Evolutionary conservation across 2,113 vertebrate genomes (phyloP).

Genomic region (Oreocharis arfaki): DNA sequence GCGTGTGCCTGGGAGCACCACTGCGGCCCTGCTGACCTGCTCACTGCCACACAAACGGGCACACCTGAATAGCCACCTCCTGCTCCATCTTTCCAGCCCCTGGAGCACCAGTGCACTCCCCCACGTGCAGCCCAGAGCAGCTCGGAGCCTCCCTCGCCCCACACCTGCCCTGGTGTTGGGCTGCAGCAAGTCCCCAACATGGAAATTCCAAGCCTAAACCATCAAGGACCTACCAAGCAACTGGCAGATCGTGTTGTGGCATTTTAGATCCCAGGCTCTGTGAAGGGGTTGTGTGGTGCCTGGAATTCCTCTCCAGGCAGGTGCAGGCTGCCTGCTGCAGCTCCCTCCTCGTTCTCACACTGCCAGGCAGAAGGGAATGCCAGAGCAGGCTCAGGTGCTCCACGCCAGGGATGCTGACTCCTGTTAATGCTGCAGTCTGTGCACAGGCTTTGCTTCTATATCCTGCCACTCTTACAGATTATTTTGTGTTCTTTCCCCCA

Average conservation of each 20-base stretch:
- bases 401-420: background rate
- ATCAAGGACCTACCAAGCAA: background rate
- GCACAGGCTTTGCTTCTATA: background rate
- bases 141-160: fast-evolving
- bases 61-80: background rate
- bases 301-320: background rate
- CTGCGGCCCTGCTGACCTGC: background rate
- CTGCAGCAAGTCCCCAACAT: background rate
- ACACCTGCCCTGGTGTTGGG: background rate
- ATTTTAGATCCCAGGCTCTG: background rate
- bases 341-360: background rate
- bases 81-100: background rate
- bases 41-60: background rate
- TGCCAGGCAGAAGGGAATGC: background rate
- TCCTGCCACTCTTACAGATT: background rate
- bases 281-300: background rate
- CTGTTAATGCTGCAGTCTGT: fast-evolving
- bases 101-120: fast-evolving
- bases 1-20: background rate
- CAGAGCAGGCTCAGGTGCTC: fast-evolving
- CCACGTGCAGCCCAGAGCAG: fast-evolving
- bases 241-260: background rate
- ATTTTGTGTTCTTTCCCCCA: background rate
- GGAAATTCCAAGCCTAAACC: background rate
- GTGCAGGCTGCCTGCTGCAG: background rate